phyloP scores from a whole-genome alignment of 2,888 invertebrate species.

The Tetragonisca angustula region DNA sequence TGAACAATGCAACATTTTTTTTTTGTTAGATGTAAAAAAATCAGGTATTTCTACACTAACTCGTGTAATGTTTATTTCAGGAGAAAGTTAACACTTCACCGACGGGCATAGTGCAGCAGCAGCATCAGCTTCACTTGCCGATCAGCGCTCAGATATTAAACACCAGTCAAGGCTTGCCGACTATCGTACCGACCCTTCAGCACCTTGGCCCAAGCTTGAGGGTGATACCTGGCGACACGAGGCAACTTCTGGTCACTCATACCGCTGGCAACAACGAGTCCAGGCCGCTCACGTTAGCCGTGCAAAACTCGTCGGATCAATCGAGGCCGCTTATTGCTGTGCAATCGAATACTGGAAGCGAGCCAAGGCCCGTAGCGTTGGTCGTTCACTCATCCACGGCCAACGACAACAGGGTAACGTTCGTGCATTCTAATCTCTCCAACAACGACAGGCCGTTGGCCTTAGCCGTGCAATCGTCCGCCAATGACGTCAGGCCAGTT shows the following conservation, averaged over 20 bases:
- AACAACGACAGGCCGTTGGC: conserved; percentile 82
- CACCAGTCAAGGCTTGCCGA: conserved; percentile 81
- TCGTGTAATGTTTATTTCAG: conserved; percentile 54
- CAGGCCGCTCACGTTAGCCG: conserved; percentile 78
- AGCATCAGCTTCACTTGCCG: conserved; percentile 81
- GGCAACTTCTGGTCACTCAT: conserved; percentile 81
- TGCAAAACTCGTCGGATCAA: conserved; percentile 78
- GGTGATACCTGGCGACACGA: conserved; percentile 81
- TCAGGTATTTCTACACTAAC: not conserved
- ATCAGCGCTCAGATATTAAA: conserved; percentile 82
- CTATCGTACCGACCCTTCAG: conserved; percentile 82
- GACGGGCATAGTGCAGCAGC: conserved; percentile 75
- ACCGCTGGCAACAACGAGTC: conserved; percentile 79
- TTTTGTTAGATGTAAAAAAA: not conserved
- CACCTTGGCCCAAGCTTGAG: conserved; percentile 80
- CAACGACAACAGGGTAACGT: conserved; percentile 82
- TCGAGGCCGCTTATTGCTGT: conserved; percentile 79
- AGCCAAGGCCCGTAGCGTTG: conserved; percentile 81
- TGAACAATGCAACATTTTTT: not conserved
- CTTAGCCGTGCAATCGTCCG: conserved; percentile 82
- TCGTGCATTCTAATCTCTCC: conserved; percentile 82
- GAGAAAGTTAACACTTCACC: conserved; percentile 79
- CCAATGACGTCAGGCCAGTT: conserved; percentile 81
- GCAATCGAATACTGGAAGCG: conserved; percentile 80
- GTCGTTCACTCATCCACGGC: conserved; percentile 82